Evolutionary conservation across 2,113 vertebrate species (phyloP), one percentile per base, ranked within the genome.

Genomic region (Vulpes ferrilata): DNA sequence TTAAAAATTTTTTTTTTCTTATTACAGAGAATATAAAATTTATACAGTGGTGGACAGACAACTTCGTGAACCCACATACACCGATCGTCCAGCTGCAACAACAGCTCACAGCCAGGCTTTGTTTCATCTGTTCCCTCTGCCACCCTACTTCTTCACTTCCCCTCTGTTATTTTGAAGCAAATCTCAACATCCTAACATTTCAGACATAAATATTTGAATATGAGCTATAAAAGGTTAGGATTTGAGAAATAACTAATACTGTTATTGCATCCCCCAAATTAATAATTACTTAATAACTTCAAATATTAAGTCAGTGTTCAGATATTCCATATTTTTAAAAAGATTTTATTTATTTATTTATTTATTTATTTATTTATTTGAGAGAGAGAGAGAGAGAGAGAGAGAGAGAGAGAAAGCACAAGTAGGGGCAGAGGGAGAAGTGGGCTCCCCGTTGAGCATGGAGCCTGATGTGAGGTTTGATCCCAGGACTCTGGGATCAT

Each of bases 181-280:
- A 85, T 92, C 20, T 11, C 51, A 85, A 78, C 7, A 65, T 71
- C 60, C 25, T 78, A 5, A 67, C 35, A 83, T 88, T 93, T 91
- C 2, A 51, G 27, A 25, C 60, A n/a, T 79, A 78, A 82, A 30
- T 91, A 88, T 57, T 93, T 83, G 84, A 90, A 88, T 65, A 16
- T 53, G 4, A 23, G 67, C 17, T 30, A 20, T 76, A 74, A 73
- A 89, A 76, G 59, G 10, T 86, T 65, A 94, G 19, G 48, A 57
- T 93, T 76, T 93, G 88, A 84, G 84, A 88, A 93, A 64, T 62
- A 94, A 84, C 25, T 23, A 30, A 38, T 20, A 83, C 27, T 65
- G 30, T 85, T 73, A 35, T 38, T 9, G 8, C 6, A 30, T 3
- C 7, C 9, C 32, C 43, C 38, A 85, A 81, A 82, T 88, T 60